Evolutionary conservation across 2,797 vertebrate species (phyloP).

Genomic region (Lophius americanus): DNA sequence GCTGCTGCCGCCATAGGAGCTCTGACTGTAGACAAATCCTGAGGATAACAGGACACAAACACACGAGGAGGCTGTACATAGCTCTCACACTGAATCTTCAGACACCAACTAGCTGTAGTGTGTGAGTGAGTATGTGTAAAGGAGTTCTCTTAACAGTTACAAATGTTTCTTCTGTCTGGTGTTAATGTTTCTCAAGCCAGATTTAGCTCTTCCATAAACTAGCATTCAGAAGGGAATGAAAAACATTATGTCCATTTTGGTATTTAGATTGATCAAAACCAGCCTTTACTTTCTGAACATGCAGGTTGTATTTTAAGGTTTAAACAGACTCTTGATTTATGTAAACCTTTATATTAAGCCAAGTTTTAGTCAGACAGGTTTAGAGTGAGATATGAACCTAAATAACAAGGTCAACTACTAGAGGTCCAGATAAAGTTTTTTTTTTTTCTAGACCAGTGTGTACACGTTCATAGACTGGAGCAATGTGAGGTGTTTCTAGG

Average conservation of each 20-base stretch:
- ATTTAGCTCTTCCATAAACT: conserved; percentile 31
- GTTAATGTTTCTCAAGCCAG: conserved; percentile 60
- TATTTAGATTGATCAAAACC: background rate
- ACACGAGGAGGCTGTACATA: conserved; percentile 44
- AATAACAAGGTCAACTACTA: no score
- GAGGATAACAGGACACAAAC: conserved; percentile 35
- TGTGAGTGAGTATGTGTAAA: conserved; percentile 43
- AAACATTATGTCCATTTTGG: conserved; percentile 1
- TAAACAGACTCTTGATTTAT: conserved; percentile 26
- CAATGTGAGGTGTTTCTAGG: conserved; percentile 62
- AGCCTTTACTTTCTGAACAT: conserved; percentile 26
- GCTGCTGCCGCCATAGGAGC: conserved; percentile 38
- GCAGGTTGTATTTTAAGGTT: conserved; percentile 28
- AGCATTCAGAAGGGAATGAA: conserved; percentile 37
- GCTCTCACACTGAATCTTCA: conserved; percentile 35
- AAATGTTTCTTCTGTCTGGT: conserved; percentile 61
- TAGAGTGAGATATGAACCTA: background rate
- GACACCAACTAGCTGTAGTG: conserved; percentile 39
- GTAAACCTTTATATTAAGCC: conserved; percentile 33
- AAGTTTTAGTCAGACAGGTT: conserved; percentile 11
- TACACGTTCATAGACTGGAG: conserved; percentile 50
- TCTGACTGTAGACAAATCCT: conserved; percentile 2
- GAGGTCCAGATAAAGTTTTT: conserved; percentile 15
- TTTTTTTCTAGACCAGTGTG: conserved; percentile 20
- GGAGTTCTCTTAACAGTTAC: conserved; percentile 25